Percentiles rank a stretch among this genome's conserved stretches.
Evolutionary conservation across 2,113 vertebrate species (phyloP).

Genomic region (Garra rufa): DNA sequence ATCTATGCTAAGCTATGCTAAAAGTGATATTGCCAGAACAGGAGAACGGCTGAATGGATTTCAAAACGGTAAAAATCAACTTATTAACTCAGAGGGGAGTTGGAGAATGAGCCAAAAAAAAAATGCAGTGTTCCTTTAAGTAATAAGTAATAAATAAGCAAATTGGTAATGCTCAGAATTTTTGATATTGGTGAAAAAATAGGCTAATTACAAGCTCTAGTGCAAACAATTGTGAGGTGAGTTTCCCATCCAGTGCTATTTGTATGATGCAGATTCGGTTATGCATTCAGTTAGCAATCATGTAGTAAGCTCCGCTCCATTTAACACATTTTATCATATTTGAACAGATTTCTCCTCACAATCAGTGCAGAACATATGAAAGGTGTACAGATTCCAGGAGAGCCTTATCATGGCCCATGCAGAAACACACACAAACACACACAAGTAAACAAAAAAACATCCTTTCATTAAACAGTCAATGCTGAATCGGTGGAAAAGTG

Average conservation of each 20-base stretch:
- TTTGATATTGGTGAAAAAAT: too few species aligned
- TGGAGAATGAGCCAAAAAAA: too few species aligned
- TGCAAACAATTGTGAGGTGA: not conserved
- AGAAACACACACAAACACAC: conserved; percentile 21
- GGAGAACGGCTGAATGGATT: too few species aligned
- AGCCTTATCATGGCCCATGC: not conserved
- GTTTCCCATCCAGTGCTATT: not conserved
- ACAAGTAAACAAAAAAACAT: conserved; percentile 3
- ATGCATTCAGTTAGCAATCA: not conserved
- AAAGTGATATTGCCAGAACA: too few species aligned
- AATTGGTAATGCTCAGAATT: too few species aligned
- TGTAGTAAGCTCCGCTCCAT: not conserved
- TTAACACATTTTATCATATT: not conserved
- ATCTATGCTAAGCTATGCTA: too few species aligned
- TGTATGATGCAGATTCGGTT: not conserved
- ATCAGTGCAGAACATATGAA: not conserved
- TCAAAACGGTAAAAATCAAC: too few species aligned
- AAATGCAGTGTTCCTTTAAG: too few species aligned
- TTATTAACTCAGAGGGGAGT: too few species aligned
- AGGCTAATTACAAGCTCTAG: not conserved
- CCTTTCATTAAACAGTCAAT: conserved; percentile 18
- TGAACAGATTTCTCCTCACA: not conserved
- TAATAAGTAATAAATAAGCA: too few species aligned
- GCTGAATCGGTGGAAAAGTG: conserved; percentile 41
- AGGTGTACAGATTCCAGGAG: not conserved